Evolutionary conservation across 37 sponge, comb jelly and placozoan species (phyloP).

Genomic region (Chondrilla cf. caribensis): DNA sequence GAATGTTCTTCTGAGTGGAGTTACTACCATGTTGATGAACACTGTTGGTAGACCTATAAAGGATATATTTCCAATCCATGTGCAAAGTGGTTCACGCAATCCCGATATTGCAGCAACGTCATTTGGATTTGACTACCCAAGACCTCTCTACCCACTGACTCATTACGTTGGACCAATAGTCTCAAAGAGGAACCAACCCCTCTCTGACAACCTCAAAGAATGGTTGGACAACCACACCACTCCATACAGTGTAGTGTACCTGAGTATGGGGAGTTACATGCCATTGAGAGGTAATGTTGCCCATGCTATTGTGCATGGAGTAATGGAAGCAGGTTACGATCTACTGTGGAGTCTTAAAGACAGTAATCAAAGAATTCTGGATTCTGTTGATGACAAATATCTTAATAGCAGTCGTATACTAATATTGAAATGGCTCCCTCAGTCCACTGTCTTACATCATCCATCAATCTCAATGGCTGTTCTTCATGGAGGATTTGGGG

Average conservation of each 20-base stretch:
- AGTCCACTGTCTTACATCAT: constrained; percentile 39
- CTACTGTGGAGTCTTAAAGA: constrained; percentile 53
- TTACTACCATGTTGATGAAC: too few relatives aligned
- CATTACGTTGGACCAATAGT: constrained; percentile 29
- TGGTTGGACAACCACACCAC: constrained; percentile 43
- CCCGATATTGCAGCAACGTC: not conserved
- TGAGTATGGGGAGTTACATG: constrained; percentile 61
- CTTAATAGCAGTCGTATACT: constrained; percentile 33
- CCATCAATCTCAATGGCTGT: constrained; percentile 32
- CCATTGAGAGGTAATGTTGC: constrained; percentile 14
- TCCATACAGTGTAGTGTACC: constrained; percentile 43
- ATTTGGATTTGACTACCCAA: constrained; percentile 27
- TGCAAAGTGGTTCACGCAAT: not conserved
- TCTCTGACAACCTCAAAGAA: constrained; percentile 5
- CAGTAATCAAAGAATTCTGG: constrained; percentile 28
- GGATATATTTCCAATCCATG: too few relatives aligned
- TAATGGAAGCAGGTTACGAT: constrained; percentile 15
- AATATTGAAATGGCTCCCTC: constrained; percentile 57
- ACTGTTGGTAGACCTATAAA: too few relatives aligned
- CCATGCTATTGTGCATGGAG: constrained; percentile 24
- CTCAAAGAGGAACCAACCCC: not conserved
- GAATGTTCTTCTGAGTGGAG: not conserved
- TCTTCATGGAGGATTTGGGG: constrained; percentile 65
- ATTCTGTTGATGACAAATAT: not conserved
- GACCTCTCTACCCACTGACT: not conserved